Base-by-base conservation (phyloP, 2,888 invertebrate genomes). In the Sycophila texana region DNA sequence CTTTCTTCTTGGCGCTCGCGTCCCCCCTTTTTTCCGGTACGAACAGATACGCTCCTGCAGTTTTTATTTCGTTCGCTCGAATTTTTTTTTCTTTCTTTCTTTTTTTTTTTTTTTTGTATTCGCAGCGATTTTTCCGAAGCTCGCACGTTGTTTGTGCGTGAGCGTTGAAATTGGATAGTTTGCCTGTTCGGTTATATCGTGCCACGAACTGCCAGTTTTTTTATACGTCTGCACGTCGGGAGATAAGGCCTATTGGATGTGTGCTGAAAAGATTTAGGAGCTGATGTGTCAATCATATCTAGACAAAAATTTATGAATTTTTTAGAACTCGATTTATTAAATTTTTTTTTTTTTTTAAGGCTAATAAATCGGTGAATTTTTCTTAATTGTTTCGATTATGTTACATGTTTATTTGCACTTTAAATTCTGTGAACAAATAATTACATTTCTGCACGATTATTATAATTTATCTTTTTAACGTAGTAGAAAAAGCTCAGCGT, bases 61-160 rank as follows among this genome's bases (percentile, higher is more conserved):
- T 61, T 70, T 76, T 71, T 70, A 61, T 76, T 70, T 76, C 68
- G 22, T 39, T 39, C 47, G 47, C 53, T 20, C 49, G n/a, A n/a
- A n/a, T n/a, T 39, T 63, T 57, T 30, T 4, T 30, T n/a, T n/a
- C n/a, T n/a, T n/a, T n/a, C n/a, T n/a, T n/a, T n/a, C n/a, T n/a
- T n/a, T n/a, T n/a, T n/a, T n/a, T n/a, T n/a, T n/a, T n/a, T 39
- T 39, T 39, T 39, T 39, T 39, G 1, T 22, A 70, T 76, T 68
- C 47, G 57, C 76, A 49, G 55, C 63, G 76, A 76, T 76, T 76
- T 39, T 39, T 76, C 18, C n/a, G 55, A 30, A 66, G 30, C 53
- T 16, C 47, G 16, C 14, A n/a, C 22, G 22, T 26, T 18, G 51
- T 65, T 63, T 18, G 72, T 51, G 60, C 18, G n/a, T 30, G 65